Percentiles rank a stretch among this genome's conserved stretches.
These are phyloP conservation scores for Delphinus delphis DNA, from an alignment of 2,113 vertebrate species.

Conservation along the genomic window DNA sequence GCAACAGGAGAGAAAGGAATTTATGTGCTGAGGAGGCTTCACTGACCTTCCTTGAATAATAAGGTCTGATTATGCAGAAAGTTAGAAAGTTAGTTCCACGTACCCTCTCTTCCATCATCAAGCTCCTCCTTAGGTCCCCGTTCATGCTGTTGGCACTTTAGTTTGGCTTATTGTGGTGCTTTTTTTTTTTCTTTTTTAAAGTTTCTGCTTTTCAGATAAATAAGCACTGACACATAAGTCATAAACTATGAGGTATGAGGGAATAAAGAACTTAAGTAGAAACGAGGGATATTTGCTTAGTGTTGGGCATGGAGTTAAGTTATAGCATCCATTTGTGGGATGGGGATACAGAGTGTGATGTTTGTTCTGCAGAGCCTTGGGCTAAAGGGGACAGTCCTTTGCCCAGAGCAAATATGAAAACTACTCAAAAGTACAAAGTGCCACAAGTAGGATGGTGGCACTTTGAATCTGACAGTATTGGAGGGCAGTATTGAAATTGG, in stretches of 20 bases:
- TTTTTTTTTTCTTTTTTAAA: neutral
- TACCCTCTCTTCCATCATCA: neutral
- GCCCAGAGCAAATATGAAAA: neutral
- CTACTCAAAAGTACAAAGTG: neutral
- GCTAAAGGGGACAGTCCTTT: neutral
- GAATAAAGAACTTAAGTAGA: neutral
- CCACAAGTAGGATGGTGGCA: neutral
- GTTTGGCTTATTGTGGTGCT: neutral
- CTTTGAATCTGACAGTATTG: neutral
- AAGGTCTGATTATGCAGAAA: neutral
- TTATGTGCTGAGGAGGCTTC: neutral
- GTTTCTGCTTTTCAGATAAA: constrained; percentile 6
- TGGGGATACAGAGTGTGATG: neutral
- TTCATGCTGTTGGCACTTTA: neutral
- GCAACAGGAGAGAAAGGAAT: neutral
- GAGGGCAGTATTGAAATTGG: neutral
- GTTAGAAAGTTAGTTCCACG: neutral
- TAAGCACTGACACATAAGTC: neutral
- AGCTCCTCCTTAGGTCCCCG: neutral
- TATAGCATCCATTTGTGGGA: neutral
- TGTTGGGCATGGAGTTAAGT: neutral
- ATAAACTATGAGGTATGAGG: neutral
- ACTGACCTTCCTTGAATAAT: neutral
- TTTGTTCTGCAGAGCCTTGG: neutral
- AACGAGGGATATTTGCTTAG: neutral